phyloP scores from a whole-genome alignment of 2,113 vertebrate genomes.

The Catagonus wagneri region DNA sequence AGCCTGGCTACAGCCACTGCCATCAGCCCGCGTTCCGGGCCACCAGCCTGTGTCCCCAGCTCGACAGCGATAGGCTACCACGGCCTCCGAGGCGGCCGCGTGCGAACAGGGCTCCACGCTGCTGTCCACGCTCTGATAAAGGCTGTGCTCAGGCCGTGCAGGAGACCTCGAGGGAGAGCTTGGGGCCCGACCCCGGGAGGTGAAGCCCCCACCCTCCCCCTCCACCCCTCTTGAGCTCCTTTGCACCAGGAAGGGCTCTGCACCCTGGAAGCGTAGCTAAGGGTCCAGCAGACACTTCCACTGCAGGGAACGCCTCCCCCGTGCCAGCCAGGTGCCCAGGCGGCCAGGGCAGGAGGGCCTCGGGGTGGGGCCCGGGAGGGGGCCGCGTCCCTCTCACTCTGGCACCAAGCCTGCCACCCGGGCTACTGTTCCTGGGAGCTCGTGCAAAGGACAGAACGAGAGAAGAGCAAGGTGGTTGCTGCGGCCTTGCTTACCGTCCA shows the following conservation, averaged over 20 bases:
- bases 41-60: not conserved
- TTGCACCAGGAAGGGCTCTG: not conserved
- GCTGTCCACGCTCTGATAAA: no score
- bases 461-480: not conserved
- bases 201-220: no score
- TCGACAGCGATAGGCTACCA: no score
- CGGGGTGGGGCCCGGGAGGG: accelerated
- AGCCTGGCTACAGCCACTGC: no score
- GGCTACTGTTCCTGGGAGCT: not conserved
- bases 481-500: accelerated
- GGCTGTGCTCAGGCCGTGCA: not conserved
- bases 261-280: not conserved
- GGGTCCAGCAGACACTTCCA: no score
- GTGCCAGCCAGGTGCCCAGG: not conserved
- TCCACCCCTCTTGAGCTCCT: not conserved
- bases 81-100: no score
- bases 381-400: accelerated
- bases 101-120: accelerated
- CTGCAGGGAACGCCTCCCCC: accelerated
- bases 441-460: not conserved
- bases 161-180: not conserved
- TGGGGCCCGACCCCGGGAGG: no score
- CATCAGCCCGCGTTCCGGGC: accelerated
- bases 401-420: not conserved
- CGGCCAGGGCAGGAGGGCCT: not conserved